A percentile compares a stretch with the other conserved stretches of the same genome.
These are phyloP conservation scores for Acleris cristana DNA, from an alignment of 2,888 invertebrate genomes.

Conservation along the genomic window DNA sequence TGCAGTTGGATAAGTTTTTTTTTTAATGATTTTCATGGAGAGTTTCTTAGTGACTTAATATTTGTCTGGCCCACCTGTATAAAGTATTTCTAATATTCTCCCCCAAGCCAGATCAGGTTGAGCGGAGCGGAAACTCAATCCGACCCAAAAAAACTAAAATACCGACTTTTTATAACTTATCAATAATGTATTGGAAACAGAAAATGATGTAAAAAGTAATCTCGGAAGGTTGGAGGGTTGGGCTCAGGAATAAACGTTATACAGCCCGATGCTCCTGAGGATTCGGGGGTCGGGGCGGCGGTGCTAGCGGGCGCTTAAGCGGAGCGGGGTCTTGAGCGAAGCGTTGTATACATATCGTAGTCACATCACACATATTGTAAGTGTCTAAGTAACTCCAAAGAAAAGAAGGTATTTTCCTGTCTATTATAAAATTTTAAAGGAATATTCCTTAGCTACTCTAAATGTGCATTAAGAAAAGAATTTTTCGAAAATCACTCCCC, in stretches of 20 bases:
- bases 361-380: too few species aligned
- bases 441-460: too few species aligned
- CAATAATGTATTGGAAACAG: slow-evolving; percentile 31
- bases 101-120: not conserved
- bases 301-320: slow-evolving; percentile 12
- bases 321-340: not conserved
- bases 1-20: too few species aligned
- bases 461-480: too few species aligned
- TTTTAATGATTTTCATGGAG: too few species aligned
- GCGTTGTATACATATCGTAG: not conserved
- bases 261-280: slow-evolving; percentile 29
- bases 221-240: slow-evolving; percentile 24
- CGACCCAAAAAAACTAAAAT: slow-evolving; percentile 6
- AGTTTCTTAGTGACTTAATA: too few species aligned
- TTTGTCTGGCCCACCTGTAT: too few species aligned
- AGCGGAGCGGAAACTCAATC: slow-evolving; percentile 14
- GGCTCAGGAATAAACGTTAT: slow-evolving; percentile 31
- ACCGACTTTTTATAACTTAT: slow-evolving; percentile 27
- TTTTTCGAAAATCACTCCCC: too few species aligned
- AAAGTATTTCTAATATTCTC: too few species aligned
- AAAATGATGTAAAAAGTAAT: slow-evolving; percentile 35
- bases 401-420: too few species aligned
- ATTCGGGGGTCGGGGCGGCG: slow-evolving; percentile 9
- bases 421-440: too few species aligned
- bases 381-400: too few species aligned